A percentile compares a stretch with the other conserved stretches of the same genome.
phyloP scores from a whole-genome alignment of 2,113 vertebrate genomes.

The Alectura lathami region DNA sequence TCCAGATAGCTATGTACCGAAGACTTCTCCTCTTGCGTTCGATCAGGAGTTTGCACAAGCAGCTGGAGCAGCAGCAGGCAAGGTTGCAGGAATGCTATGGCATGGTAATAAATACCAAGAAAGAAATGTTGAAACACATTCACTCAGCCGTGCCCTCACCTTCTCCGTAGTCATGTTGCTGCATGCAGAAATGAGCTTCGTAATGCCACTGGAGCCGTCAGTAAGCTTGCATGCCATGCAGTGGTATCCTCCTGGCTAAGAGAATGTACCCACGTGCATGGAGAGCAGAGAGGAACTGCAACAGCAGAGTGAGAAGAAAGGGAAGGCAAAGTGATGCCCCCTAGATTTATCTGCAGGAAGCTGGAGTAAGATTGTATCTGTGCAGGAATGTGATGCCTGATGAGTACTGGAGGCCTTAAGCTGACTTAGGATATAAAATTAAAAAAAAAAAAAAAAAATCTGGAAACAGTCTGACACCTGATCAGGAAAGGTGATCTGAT shows the following conservation, averaged over 20 bases:
- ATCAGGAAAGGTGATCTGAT: neutral
- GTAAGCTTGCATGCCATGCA: neutral
- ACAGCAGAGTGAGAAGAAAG: neutral
- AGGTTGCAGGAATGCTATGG: conserved; percentile 41
- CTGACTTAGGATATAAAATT: neutral
- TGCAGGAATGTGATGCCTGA: neutral
- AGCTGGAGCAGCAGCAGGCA: conserved; percentile 55
- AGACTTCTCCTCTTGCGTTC: conserved; percentile 56
- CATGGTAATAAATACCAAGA: neutral
- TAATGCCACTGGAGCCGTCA: neutral
- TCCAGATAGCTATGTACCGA: conserved; percentile 20
- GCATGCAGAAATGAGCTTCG: conserved; percentile 30
- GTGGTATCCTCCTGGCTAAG: neutral
- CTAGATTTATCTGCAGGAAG: neutral
- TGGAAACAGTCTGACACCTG: neutral
- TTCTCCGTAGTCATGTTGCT: neutral
- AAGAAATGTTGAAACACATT: conserved; percentile 50
- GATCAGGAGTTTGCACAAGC: conserved; percentile 34
- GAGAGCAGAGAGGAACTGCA: neutral
- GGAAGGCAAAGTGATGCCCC: neutral
- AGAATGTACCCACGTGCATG: accelerated
- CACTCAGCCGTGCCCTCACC: conserved; percentile 18
- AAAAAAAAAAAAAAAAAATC: neutral
- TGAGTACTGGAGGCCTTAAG: neutral
- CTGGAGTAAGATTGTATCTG: neutral